Evolutionary conservation across 2,113 vertebrate genomes (phyloP), one percentile per base, ranked within the genome.

Genomic region (Scalopus aquaticus): DNA sequence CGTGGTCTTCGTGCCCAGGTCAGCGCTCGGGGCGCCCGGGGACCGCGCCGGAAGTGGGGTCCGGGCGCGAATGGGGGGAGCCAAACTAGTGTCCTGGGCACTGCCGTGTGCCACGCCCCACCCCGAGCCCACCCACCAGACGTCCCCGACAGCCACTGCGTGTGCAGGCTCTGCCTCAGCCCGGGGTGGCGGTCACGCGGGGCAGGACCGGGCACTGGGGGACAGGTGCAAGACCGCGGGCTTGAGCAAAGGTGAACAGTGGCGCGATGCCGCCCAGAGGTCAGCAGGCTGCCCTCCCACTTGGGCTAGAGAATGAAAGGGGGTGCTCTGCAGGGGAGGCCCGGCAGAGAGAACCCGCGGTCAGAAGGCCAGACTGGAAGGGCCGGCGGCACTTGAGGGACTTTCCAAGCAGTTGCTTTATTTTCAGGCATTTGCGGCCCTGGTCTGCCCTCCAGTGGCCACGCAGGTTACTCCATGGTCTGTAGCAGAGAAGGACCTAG

Each of bases 1-100:
- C 0, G 99, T 99, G 95, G 99, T 99, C 2, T 99, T 99, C 20
- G 99, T 99, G 70, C 99, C 98, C 98, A 99, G 99, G 99, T 99
- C 96, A 84, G 94, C 22, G 10, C 42, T 9, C n/a, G n/a, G 44
- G 44, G 44, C 44, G 44, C 44, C n/a, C n/a, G n/a, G 44, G 44
- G 44, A 5, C 44, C 5, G 44, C 44, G 44, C 44, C 44, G 44
- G 44, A 44, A 9, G 44, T 44, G 44, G 44, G 44, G 44, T 5
- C 5, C 5, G 44, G 44, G 44, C 44, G 44, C n/a, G n/a, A n/a
- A n/a, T n/a, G n/a, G n/a, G n/a, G n/a, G n/a, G n/a, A n/a, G n/a
- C n/a, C n/a, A n/a, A n/a, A n/a, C n/a, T n/a, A n/a, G n/a, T n/a
- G n/a, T n/a, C n/a, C n/a, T n/a, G n/a, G n/a, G n/a, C n/a, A n/a